These are phyloP conservation scores for Adineta ricciae DNA, from an alignment of 2,888 invertebrate species.

Conservation along the genomic window DNA sequence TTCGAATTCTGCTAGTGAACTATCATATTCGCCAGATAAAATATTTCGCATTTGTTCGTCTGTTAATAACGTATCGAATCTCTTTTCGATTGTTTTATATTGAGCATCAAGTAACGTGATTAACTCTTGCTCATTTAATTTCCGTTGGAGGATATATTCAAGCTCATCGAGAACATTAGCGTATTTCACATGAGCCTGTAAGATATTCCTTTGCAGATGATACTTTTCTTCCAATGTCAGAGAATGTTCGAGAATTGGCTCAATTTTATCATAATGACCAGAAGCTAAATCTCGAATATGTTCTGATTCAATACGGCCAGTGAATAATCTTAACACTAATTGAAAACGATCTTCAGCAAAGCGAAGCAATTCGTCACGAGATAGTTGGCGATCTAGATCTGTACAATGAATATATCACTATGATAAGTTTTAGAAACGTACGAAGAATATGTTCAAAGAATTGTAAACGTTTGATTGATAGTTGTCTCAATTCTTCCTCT, in stretches of 20 bases:
- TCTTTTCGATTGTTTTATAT: neutral
- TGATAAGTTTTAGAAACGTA: neutral
- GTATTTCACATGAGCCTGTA: neutral
- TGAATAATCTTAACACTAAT: neutral
- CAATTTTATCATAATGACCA: neutral
- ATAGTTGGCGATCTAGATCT: neutral
- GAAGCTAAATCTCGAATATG: neutral
- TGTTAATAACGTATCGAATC: neutral
- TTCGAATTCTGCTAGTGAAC: neutral
- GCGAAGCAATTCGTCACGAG: neutral
- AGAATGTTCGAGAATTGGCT: neutral
- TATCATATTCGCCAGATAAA: neutral
- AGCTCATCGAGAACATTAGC: neutral
- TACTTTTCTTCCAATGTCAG: neutral
- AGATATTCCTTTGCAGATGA: neutral
- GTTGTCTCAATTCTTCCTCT: neutral
- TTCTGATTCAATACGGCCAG: neutral
- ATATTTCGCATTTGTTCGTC: neutral
- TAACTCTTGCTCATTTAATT: neutral
- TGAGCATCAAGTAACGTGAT: neutral
- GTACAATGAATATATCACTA: neutral
- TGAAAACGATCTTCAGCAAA: neutral
- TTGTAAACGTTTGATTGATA: neutral
- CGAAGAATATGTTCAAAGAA: neutral
- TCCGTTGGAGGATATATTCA: neutral